Evolutionary conservation across 1,140 invertebrate species (phyloP).

Genomic region (Apis cerana): DNA sequence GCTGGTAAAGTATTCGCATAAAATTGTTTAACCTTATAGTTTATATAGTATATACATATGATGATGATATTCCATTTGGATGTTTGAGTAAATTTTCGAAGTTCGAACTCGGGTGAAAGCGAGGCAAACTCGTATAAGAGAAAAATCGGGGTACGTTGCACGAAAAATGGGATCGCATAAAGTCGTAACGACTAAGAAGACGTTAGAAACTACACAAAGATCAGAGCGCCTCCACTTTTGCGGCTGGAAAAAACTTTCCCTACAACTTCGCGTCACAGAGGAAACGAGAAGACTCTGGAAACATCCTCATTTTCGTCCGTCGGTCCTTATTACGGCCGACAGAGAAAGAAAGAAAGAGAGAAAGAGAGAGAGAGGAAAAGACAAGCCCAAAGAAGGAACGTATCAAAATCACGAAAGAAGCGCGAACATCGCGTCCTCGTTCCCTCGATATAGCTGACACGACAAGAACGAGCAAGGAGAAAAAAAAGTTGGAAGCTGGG

Average conservation of each 20-base stretch:
- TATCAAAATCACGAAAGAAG: slow-evolving; percentile 23
- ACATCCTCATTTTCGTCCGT: neutral
- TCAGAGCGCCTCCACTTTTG: neutral
- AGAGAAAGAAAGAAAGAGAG: neutral
- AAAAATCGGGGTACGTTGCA: neutral
- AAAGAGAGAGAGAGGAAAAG: neutral
- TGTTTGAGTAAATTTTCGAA: no score
- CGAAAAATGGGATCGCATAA: no score
- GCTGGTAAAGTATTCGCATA: no score
- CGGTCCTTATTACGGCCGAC: neutral
- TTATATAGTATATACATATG: no score
- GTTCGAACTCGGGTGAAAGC: no score
- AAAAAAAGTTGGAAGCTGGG: slow-evolving; percentile 14
- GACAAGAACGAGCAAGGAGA: slow-evolving; percentile 1
- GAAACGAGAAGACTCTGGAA: neutral
- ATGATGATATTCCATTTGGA: no score
- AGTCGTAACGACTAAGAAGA: neutral
- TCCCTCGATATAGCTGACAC: neutral
- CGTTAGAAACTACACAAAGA: no score
- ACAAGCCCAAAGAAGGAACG: neutral
- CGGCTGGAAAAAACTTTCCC: neutral
- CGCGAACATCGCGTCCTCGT: neutral
- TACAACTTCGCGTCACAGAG: neutral
- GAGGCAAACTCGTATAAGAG: no score
- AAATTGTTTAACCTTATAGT: no score